Conservation (phyloP, 2,113 vertebrate genomes). For the Pleuronectes platessa region DNA sequence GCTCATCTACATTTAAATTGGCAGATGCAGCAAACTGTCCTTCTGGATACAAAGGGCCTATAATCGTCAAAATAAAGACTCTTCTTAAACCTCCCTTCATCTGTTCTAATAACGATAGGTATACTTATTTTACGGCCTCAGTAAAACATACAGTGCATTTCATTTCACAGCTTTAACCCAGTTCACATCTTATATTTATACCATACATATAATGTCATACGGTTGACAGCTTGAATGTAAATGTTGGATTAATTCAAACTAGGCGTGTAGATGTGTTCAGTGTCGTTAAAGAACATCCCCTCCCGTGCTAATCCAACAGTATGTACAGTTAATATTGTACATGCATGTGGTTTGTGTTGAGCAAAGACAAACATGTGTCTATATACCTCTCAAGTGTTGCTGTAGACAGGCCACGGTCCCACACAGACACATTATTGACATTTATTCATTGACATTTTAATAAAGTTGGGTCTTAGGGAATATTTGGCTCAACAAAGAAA, state of each 20-base stretch:
- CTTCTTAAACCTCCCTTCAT: background rate
- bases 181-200: background rate
- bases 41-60: background rate
- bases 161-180: background rate
- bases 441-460: slow-evolving; percentile 54
- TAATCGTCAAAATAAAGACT: slow-evolving; percentile 3
- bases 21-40: slow-evolving; percentile 16
- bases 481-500: slow-evolving; percentile 44
- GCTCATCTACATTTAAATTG: background rate
- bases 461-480: slow-evolving; percentile 39
- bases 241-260: too few species aligned
- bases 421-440: slow-evolving; percentile 20
- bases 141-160: background rate
- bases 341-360: background rate
- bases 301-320: background rate
- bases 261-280: background rate
- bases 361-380: background rate
- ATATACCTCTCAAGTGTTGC: slow-evolving; percentile 1
- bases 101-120: background rate
- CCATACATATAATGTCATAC: too few species aligned
- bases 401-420: background rate
- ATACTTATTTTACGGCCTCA: background rate
- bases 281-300: background rate
- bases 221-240: too few species aligned
- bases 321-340: background rate